These are phyloP conservation scores for Enteromius viviparus DNA, from an alignment of 2,797 vertebrate species.

Conservation along the genomic window DNA sequence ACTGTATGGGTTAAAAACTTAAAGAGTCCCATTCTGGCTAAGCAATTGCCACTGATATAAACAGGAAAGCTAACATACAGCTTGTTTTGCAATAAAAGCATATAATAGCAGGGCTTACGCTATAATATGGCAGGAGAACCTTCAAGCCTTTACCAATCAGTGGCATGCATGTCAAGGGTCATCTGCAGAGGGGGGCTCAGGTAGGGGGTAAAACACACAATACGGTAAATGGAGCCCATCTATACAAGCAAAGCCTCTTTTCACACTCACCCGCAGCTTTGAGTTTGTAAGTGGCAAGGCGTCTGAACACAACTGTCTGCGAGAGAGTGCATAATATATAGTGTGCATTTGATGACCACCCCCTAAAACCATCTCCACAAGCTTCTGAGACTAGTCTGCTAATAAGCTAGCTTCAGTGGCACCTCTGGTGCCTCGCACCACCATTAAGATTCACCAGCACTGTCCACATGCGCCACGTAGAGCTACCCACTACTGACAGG, in stretches of 20 bases:
- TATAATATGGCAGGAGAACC: not conserved
- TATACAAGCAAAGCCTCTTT: slow-evolving; percentile 16
- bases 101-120: slow-evolving; percentile 26
- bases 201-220: not conserved
- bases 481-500: slow-evolving; percentile 74
- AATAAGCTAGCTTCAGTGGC: slow-evolving; percentile 62
- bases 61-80: not conserved
- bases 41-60: not conserved
- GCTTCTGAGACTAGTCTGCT: slow-evolving; percentile 59
- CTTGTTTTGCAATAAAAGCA: slow-evolving; percentile 41
- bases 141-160: slow-evolving; percentile 2
- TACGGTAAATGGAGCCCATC: slow-evolving; percentile 1
- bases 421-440: slow-evolving; percentile 60
- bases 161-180: not conserved
- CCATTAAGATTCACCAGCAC: slow-evolving; percentile 67
- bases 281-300: slow-evolving; percentile 9
- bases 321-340: slow-evolving; percentile 32
- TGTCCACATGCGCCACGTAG: slow-evolving; percentile 50
- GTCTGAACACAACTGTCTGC: slow-evolving; percentile 10
- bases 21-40: not conserved
- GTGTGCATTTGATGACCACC: slow-evolving; percentile 32
- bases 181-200: not conserved
- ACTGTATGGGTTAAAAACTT: too few relatives aligned
- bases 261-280: not conserved
- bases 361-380: slow-evolving; percentile 46